These are phyloP conservation scores for Corythaeola cristata DNA, from an alignment of 2,113 vertebrate genomes.

Conservation along the genomic window DNA sequence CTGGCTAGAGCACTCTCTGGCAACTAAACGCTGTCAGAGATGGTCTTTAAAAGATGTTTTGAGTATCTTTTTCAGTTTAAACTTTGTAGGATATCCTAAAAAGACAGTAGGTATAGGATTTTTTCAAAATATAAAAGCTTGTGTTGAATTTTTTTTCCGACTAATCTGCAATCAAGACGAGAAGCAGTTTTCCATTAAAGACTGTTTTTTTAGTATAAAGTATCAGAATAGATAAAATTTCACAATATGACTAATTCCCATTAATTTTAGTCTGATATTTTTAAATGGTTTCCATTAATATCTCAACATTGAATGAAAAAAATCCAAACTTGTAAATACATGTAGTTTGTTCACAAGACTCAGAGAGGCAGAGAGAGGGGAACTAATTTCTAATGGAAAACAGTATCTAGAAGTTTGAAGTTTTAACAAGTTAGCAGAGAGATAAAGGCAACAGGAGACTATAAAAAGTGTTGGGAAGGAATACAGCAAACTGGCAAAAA, in stretches of 20 bases:
- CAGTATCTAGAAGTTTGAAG: neutral
- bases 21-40: neutral
- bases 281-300: neutral
- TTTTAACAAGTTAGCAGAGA: neutral
- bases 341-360: neutral
- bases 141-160: neutral
- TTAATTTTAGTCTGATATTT: neutral
- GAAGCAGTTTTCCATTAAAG: neutral
- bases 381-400: neutral
- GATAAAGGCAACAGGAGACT: neutral
- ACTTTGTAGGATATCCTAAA: neutral
- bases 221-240: neutral
- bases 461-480: neutral
- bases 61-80: neutral
- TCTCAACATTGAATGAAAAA: neutral
- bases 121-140: neutral
- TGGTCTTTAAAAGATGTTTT: neutral
- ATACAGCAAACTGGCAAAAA: neutral
- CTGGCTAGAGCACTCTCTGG: neutral
- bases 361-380: neutral
- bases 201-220: neutral
- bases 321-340: accelerated
- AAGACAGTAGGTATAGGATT: accelerated
- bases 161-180: neutral
- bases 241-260: neutral